phyloP scores from a whole-genome alignment of 2,113 vertebrate species.

The Carlito syrichta region DNA sequence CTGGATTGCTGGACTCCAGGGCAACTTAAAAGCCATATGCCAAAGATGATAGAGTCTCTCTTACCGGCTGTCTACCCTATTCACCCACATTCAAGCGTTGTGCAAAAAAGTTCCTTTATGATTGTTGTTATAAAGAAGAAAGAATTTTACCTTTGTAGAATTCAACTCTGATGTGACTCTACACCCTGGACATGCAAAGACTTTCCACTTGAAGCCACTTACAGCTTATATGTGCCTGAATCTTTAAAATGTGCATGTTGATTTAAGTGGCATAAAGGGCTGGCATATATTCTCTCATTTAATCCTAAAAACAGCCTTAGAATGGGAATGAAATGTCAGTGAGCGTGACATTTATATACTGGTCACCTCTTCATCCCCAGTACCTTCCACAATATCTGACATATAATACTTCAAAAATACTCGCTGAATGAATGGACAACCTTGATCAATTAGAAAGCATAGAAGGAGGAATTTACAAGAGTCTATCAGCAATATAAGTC shows the following conservation, averaged over 20 bases:
- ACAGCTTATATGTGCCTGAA: background rate
- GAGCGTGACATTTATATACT: background rate
- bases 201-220: background rate
- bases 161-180: background rate
- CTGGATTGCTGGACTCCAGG: background rate
- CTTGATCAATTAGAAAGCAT: background rate
- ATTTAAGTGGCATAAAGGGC: background rate
- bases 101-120: background rate
- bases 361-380: background rate
- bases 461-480: background rate
- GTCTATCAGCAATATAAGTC: background rate
- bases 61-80: background rate
- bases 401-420: background rate
- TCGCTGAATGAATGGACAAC: background rate
- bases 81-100: background rate
- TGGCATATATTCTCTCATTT: background rate
- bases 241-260: background rate
- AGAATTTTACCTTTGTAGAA: background rate
- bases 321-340: background rate
- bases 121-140: slow-evolving; percentile 13
- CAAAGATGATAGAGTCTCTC: background rate
- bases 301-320: background rate
- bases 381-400: background rate
- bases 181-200: background rate
- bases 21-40: background rate